Evolutionary conservation across 2,888 invertebrate species (phyloP), one percentile per base, ranked within the genome.

Genomic region (Pterostichus madidus): DNA sequence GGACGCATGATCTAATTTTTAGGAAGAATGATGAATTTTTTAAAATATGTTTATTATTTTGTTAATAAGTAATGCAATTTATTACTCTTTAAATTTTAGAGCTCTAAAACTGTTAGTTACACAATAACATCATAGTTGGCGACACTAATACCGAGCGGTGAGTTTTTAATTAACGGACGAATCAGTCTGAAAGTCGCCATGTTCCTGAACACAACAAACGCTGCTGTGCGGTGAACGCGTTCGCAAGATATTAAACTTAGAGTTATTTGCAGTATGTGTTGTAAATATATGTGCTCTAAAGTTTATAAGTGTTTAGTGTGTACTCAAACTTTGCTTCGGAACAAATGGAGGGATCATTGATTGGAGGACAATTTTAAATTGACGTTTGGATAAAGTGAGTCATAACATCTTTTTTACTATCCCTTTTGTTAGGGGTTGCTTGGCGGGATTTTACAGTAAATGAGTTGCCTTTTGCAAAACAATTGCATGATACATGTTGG

Each of bases 131-230:
- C 17, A 15, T 73, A 80, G 80, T 44, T 56, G 56, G 80, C 68
- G 71, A 5, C 52, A 80, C 56, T 17, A 56, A 73, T 80, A 39
- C 49, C 24, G 56, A 11, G 31, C 35, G 17, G 39, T 13, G 13
- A 53, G 24, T 77, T 32, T 59, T 39, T 56, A 59, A 39, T 39
- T 78, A 68, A 80, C 44, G 59, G 49, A 59, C 73, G 11, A 56
- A 59, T 81, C 75, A 81, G 81, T 81, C 73, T 61, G 61, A 46
- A 75, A 75, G 81, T 81, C 81, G 81, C 81, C 81, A 81, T 81
- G 81, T 81, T 81, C 56, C 24, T 56, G 81, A 46, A 10, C 81
- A 81, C 59, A 81, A 80, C 80, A 80, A 80, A 80, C 52, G 80
- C 80, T 80, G 81, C 75, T 61, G 73, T 81, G 75, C 81, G 81